Conservation (phyloP, 2,797 vertebrate species). For the Paedocypris micromegethes region DNA sequence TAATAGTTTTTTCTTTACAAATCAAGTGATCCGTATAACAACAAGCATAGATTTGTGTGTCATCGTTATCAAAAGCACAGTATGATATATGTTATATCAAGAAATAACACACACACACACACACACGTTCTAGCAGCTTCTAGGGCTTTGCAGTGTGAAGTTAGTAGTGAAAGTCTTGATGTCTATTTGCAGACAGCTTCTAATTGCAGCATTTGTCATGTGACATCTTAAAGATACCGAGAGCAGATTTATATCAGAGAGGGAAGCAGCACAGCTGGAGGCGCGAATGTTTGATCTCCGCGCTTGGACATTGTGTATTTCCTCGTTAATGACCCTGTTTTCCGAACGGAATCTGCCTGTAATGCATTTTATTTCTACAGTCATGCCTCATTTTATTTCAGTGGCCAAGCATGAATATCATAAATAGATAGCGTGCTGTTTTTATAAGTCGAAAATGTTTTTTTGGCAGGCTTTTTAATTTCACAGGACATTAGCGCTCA, state of each 20-base stretch:
- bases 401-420: conserved; percentile 58
- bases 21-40: no score
- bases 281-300: conserved; percentile 25
- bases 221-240: conserved; percentile 32
- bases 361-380: conserved; percentile 49
- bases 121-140: no score
- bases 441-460: conserved; percentile 53
- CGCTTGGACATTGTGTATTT: conserved; percentile 22
- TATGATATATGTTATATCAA: no score
- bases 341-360: conserved; percentile 46
- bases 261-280: conserved; percentile 18
- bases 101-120: no score
- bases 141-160: conserved; percentile 5
- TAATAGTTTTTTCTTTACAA: no score
- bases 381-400: conserved; percentile 58
- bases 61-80: no score
- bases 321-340: conserved; percentile 21
- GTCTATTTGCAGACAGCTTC: conserved; percentile 25
- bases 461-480: conserved; percentile 60
- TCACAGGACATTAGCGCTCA: conserved; percentile 68
- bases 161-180: conserved; percentile 13
- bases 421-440: conserved; percentile 56
- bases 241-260: conserved; percentile 28
- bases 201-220: conserved; percentile 39
- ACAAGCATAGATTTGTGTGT: no score